A percentile compares a stretch with the other conserved stretches of the same genome.
Evolutionary conservation across 2,888 invertebrate species (phyloP).

Genomic region (Syrphus vitripennis): DNA sequence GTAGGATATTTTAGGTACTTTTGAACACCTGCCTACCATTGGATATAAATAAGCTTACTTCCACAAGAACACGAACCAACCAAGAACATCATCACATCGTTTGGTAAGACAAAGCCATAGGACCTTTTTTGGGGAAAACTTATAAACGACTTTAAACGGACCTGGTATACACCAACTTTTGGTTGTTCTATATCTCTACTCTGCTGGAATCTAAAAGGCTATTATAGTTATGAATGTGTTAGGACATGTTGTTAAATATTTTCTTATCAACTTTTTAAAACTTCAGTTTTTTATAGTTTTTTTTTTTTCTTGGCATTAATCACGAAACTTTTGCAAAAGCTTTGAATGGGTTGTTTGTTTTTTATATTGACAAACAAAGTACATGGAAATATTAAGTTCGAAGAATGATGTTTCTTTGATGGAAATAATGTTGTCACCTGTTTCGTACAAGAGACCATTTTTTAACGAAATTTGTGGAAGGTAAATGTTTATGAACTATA

Average conservation of each 20-base stretch:
- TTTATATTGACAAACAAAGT: no score
- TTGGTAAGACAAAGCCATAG: constrained; percentile 1
- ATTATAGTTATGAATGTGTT: not conserved
- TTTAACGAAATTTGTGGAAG: no score
- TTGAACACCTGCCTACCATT: constrained; percentile 38
- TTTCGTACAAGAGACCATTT: no score
- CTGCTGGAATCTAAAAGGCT: not conserved
- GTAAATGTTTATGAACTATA: no score
- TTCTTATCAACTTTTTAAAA: not conserved
- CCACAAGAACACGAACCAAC: not conserved
- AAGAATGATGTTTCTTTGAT: no score
- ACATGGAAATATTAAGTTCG: no score
- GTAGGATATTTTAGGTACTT: constrained; percentile 22
- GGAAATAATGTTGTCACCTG: no score
- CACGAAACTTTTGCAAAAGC: not conserved
- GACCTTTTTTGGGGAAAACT: constrained; percentile 41
- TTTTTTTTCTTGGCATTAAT: not conserved
- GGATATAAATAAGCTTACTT: not conserved
- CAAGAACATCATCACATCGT: not conserved
- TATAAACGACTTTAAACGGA: constrained; percentile 25
- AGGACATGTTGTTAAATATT: not conserved
- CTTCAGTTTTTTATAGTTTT: not conserved
- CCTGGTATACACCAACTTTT: constrained; percentile 17
- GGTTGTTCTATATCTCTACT: not conserved
- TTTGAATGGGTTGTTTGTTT: not conserved